Evolutionary conservation across 2,888 invertebrate genomes (phyloP).

Genomic region (Eilema griseolum): DNA sequence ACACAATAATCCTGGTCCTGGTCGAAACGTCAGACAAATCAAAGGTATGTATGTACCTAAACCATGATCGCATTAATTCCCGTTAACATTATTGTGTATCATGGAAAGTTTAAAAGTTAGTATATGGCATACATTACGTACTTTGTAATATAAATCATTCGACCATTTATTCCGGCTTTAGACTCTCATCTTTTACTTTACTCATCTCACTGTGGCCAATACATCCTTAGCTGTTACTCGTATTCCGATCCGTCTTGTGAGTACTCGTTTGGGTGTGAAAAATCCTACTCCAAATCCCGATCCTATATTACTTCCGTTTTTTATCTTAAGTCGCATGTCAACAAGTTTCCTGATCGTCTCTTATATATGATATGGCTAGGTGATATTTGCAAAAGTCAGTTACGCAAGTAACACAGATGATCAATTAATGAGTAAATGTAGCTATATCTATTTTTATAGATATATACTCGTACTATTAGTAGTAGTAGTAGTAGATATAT

Average conservation of each 20-base stretch:
- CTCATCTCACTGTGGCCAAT: too few relatives aligned
- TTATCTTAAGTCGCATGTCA: slow-evolving; percentile 1
- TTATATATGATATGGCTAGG: background rate
- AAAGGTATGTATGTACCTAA: too few relatives aligned
- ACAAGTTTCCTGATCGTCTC: background rate
- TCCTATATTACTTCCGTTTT: background rate
- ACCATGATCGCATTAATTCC: too few relatives aligned
- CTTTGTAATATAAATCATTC: too few relatives aligned
- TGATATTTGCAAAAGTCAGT: background rate
- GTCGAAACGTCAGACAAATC: too few relatives aligned
- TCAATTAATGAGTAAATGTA: background rate
- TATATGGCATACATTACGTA: background rate
- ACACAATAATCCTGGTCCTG: too few relatives aligned
- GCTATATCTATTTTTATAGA: background rate
- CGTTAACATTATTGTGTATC: too few relatives aligned
- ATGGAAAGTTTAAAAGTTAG: too few relatives aligned
- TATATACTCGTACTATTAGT: too few relatives aligned
- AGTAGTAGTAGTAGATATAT: too few relatives aligned
- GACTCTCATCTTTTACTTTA: too few relatives aligned
- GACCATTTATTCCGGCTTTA: too few relatives aligned
- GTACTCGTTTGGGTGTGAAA: background rate
- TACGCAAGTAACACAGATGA: background rate
- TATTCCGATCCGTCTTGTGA: background rate
- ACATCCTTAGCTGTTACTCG: background rate
- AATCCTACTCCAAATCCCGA: background rate